Evolutionary conservation across 2,797 vertebrate species (phyloP), one percentile per base, ranked within the genome.

Genomic region (Amazona ochrocephala): DNA sequence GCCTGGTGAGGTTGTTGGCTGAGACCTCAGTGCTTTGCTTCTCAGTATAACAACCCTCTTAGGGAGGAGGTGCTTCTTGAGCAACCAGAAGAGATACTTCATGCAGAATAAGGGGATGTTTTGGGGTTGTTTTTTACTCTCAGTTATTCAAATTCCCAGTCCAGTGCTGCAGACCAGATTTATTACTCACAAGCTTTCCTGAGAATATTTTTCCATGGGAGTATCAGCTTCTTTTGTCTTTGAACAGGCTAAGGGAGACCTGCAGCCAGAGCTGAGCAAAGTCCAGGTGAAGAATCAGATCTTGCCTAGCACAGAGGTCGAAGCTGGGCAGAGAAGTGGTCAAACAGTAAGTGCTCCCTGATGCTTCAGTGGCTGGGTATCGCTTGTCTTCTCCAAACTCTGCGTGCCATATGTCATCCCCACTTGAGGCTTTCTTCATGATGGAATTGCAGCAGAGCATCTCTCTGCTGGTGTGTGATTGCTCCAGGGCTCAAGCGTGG

Each of bases 281-380:
- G 37, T 4, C 34, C 42, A 5, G n/a, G 32, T 41, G 26, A 61
- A 26, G 34, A 29, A 32, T 12, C 0, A 0, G 14, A 4, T 30
- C 64, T 29, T 65, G 37, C 73, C 51, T 19, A 7, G 29, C 22
- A 23, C 21, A 41, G 50, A 64, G 56, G 50, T 42, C 1, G 0
- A 29, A 76, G 44, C 54, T 37, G 44, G 39, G 32, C 37, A 41
- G 60, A 32, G n/a, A 29, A 86, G n/a, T 1, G 1, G 22, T 37
- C 44, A 11, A 30, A 17, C 8, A 56, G n/a, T 50, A 7, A 3
- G 39, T 18, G 42, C 22, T 78, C 6, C n/a, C 17, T 34, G 47
- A 39, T 32, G 76, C 48, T 47, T 73, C 54, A 9, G n/a, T 2
- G 29, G 27, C 9, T 34, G 41, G n/a, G 29, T 15, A 3, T 20